These are phyloP conservation scores for Panonychus citri DNA, from an alignment of 1,140 invertebrate genomes.

Conservation along the genomic window DNA sequence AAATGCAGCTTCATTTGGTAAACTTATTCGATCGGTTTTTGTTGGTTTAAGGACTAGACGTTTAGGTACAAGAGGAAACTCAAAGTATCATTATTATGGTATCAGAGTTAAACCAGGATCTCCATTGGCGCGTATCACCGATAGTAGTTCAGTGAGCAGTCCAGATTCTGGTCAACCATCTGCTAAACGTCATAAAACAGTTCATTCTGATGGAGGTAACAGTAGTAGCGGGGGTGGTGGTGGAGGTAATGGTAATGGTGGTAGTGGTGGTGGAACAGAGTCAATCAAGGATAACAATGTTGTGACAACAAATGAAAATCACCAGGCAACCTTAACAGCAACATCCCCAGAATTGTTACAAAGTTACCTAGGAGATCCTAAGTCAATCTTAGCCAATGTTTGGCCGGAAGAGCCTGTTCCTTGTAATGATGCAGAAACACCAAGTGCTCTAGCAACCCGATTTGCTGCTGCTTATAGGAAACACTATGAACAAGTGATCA, in stretches of 20 bases:
- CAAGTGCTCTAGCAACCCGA: slow-evolving; percentile 33
- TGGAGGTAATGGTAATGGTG: neutral
- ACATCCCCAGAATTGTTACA: slow-evolving; percentile 5
- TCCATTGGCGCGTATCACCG: slow-evolving; percentile 38
- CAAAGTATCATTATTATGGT: slow-evolving; percentile 99
- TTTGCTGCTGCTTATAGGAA: slow-evolving; percentile 61
- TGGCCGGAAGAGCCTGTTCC: slow-evolving; percentile 4
- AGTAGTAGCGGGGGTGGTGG: neutral
- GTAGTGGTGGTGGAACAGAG: neutral
- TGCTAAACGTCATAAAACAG: slow-evolving; percentile 1
- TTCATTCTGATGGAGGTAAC: too few relatives aligned
- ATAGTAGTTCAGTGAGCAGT: slow-evolving; percentile 25
- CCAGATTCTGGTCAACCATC: neutral
- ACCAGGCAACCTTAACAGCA: slow-evolving; percentile 2
- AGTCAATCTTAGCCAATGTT: slow-evolving; percentile 2
- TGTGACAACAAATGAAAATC: neutral
- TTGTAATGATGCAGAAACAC: neutral
- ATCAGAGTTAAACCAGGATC: slow-evolving; percentile 81
- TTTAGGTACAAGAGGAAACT: slow-evolving; percentile 90
- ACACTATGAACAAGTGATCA: slow-evolving; percentile 47
- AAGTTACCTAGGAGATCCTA: slow-evolving; percentile 8
- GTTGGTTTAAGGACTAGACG: slow-evolving; percentile 74
- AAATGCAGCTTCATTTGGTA: slow-evolving; percentile 96
- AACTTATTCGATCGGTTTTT: slow-evolving; percentile 92
- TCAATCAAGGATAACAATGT: neutral